These are phyloP conservation scores for Tupiocoris notatus DNA, from an alignment of 2,888 invertebrate genomes.

Conservation along the genomic window DNA sequence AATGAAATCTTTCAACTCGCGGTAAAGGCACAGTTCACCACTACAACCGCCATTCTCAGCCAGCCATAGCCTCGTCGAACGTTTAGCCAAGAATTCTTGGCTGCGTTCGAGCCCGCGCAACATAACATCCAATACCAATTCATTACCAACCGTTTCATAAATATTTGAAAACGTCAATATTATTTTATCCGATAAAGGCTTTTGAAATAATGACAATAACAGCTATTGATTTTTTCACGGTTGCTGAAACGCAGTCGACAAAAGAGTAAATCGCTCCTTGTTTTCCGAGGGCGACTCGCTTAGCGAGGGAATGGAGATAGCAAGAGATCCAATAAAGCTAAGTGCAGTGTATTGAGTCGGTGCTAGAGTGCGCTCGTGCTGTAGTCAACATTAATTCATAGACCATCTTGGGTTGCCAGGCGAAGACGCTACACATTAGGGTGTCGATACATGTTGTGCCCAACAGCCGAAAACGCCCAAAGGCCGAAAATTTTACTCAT, in stretches of 20 bases:
- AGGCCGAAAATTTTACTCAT: too few relatives aligned
- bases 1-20: conserved; percentile 40
- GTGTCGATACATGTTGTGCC: too few relatives aligned
- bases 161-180: background rate
- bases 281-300: background rate
- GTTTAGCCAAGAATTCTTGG: background rate
- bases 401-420: too few relatives aligned
- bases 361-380: too few relatives aligned
- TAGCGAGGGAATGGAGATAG: too few relatives aligned
- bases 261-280: background rate
- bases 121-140: background rate
- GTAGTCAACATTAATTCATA: too few relatives aligned
- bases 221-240: background rate
- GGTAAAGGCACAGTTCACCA: background rate
- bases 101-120: too few relatives aligned
- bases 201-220: background rate
- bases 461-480: too few relatives aligned
- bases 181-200: background rate
- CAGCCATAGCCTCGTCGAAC: background rate
- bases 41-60: background rate
- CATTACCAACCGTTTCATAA: background rate
- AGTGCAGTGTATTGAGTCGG: too few relatives aligned
- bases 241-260: background rate
- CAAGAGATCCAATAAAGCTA: too few relatives aligned
- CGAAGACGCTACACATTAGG: too few relatives aligned